A percentile compares a stretch with the other conserved stretches of the same genome.
These are phyloP conservation scores for Lysiphlebus fabarum DNA, from an alignment of 1,140 invertebrate genomes.

Conservation along the genomic window DNA sequence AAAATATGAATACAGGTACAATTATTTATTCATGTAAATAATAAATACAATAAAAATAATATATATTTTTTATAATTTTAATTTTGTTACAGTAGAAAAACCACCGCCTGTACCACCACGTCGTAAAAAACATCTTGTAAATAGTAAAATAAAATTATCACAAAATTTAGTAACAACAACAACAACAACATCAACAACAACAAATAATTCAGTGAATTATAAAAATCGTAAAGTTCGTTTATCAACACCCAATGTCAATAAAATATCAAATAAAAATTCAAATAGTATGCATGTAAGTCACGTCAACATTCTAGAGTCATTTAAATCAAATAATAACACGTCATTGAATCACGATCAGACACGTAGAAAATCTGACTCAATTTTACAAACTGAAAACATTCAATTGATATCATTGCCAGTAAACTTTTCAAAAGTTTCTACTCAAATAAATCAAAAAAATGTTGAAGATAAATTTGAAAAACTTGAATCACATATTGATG, in stretches of 20 bases:
- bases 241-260: too few species aligned
- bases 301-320: too few species aligned
- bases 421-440: too few species aligned
- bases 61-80: too few species aligned
- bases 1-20: too few species aligned
- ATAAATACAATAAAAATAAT: too few species aligned
- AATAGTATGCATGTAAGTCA: too few species aligned
- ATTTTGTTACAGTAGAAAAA: constrained; percentile 36
- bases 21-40: too few species aligned
- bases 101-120: constrained; percentile 49
- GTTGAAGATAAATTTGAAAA: not conserved
- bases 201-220: not conserved
- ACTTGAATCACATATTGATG: not conserved
- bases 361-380: not conserved
- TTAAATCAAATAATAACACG: constrained; percentile 8
- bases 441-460: not conserved
- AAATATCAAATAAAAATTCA: too few species aligned
- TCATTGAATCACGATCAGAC: not conserved
- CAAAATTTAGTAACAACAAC: not conserved
- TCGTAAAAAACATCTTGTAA: constrained; percentile 33
- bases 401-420: constrained; percentile 3
- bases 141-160: constrained; percentile 2
- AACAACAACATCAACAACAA: not conserved
- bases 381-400: not conserved
- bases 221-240: too few species aligned